Evolutionary conservation across 2,888 invertebrate species (phyloP), one percentile per base, ranked within the genome.

Genomic region (Oegoconia quadripuncta): DNA sequence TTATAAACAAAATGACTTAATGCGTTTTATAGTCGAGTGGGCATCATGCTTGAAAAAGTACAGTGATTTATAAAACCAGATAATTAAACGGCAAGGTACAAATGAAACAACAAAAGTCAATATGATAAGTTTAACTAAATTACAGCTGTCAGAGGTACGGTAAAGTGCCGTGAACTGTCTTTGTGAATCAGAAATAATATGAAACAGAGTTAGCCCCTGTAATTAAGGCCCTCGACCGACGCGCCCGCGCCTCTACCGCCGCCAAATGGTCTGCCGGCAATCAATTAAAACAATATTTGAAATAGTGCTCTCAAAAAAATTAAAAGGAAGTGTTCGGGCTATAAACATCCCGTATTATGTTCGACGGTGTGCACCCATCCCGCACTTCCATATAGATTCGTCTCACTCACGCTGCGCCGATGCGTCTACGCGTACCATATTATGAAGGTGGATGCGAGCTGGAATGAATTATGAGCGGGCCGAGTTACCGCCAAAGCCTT

Each of bases 251-350:
- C n/a, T n/a, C n/a, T n/a, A n/a, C 51, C 66, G 74, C 79, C 80
- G 80, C 80, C 84, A 71, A 75, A 77, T 75, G 76, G 78, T 83
- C 82, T 83, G 74, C 73, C 68, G 66, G 81, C 82, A 80, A 83
- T 83, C 83, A 81, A 84, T 84, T 84, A 83, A 83, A 83, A 83
- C 84, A 84, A 86, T 86, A 86, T 86, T 86, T 84, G 81, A 81
- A 83, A 84, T 83, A 77, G 76, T 80, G 76, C 68, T 66, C 59
- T 68, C 61, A 78, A 82, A 84, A 83, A 82, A 79, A 64, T 65
- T 66, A 74, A 82, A 81, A 75, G 77, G 78, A 72, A 76, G 73
- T 74, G 12, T 70, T 74, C 63, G 58, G 65, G 74, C 74, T 71
- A 81, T 81, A 82, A 84, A 81, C 77, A 75, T 77, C 75, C 69